Percentiles rank a stretch among this genome's conserved stretches.
phyloP scores from a whole-genome alignment of 2,797 vertebrate species.

The Rhabdomys pumilio region DNA sequence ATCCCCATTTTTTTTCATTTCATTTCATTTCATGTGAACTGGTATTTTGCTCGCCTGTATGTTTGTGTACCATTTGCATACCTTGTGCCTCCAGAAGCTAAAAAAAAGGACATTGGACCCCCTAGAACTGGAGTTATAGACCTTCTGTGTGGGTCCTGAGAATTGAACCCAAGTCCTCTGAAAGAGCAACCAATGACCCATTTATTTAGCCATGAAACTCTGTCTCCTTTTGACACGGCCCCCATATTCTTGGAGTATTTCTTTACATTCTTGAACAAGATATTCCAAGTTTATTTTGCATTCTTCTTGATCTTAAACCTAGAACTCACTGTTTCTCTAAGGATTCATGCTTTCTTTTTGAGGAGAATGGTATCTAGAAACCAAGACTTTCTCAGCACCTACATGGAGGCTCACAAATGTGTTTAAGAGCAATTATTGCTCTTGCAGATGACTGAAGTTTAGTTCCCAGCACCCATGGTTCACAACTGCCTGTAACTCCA shows the following conservation, averaged over 20 bases:
- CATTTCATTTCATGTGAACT: background rate
- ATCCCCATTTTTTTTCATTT: background rate
- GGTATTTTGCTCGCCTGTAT: background rate
- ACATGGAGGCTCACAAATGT: background rate
- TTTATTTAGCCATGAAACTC: background rate
- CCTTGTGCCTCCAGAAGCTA: background rate
- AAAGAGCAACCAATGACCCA: background rate
- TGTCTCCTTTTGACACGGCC: background rate
- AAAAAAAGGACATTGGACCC: background rate
- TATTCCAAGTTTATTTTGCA: background rate
- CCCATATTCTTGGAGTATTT: background rate
- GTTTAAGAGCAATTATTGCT: background rate
- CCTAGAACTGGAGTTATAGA: background rate
- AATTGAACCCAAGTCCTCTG: background rate
- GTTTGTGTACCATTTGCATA: background rate
- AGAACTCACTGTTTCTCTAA: constrained; percentile 34
- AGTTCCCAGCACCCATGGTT: background rate
- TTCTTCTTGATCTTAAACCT: constrained; percentile 13
- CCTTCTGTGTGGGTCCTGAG: background rate
- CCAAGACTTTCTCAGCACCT: background rate
- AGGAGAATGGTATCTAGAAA: constrained; percentile 4
- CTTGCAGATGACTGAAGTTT: background rate
- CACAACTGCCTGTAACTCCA: background rate
- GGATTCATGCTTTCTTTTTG: constrained; percentile 32
- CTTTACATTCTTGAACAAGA: constrained; percentile 32